These are phyloP conservation scores for Xestia xanthographa DNA, from an alignment of 2,888 invertebrate genomes.

Conservation along the genomic window DNA sequence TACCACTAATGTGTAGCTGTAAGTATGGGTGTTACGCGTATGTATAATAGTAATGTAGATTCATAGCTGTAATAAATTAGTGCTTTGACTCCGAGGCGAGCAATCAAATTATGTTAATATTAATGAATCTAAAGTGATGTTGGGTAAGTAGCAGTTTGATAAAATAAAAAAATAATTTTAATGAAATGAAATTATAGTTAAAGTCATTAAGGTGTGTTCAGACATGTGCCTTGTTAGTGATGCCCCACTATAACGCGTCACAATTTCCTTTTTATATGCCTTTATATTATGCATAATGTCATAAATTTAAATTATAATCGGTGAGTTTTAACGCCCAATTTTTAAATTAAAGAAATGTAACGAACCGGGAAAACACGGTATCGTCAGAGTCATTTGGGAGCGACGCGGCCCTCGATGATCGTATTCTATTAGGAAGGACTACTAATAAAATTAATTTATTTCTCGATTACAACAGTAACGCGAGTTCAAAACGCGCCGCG, in stretches of 20 bases:
- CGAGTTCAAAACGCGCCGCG: constrained; percentile 87
- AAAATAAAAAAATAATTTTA: constrained; percentile 69
- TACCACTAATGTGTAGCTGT: constrained; percentile 64
- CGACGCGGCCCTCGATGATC: constrained; percentile 73
- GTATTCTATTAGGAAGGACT: constrained; percentile 88
- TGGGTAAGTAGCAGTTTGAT: constrained; percentile 68
- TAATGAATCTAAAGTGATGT: constrained; percentile 69
- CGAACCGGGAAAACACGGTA: constrained; percentile 80
- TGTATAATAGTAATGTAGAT: constrained; percentile 33
- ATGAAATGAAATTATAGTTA: constrained; percentile 73
- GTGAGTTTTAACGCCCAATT: constrained; percentile 88
- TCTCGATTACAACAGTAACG: constrained; percentile 88
- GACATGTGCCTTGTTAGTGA: constrained; percentile 82
- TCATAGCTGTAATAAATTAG: constrained; percentile 53
- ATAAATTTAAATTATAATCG: constrained; percentile 88
- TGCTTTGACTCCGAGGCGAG: constrained; percentile 47
- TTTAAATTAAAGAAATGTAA: constrained; percentile 86
- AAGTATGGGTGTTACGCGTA: constrained; percentile 29
- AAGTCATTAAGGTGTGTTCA: constrained; percentile 72
- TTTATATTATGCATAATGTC: constrained; percentile 83
- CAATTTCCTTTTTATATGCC: constrained; percentile 81
- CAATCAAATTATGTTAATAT: constrained; percentile 68
- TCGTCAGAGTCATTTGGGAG: constrained; percentile 75
- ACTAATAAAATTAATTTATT: constrained; percentile 90
- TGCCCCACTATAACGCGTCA: constrained; percentile 79